These are phyloP conservation scores for Aplodontia rufa DNA, from an alignment of 2,113 vertebrate species.

Conservation along the genomic window DNA sequence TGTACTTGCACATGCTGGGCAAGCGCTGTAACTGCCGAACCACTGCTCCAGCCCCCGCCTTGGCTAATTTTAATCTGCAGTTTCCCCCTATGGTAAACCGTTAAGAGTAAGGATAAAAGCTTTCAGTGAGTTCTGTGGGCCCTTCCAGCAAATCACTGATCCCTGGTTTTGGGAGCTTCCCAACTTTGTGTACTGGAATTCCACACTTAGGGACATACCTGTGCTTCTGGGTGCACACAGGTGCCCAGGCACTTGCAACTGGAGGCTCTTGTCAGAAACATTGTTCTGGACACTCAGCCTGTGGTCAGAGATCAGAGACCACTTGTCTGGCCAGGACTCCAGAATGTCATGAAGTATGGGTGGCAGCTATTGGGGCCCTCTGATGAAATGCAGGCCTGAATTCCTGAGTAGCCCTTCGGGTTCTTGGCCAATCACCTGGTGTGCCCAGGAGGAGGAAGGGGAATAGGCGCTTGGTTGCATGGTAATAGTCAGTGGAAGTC, in stretches of 20 bases:
- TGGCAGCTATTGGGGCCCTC: background rate
- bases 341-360: background rate
- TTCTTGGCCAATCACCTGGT: background rate
- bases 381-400: background rate
- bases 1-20: too few species aligned
- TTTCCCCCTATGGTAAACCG: background rate
- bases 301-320: background rate
- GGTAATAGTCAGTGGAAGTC: background rate
- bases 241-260: background rate
- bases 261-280: background rate
- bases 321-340: background rate
- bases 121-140: background rate
- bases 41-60: too few species aligned
- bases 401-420: background rate
- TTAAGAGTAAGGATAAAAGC: background rate
- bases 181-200: background rate
- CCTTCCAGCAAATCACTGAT: background rate
- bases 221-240: background rate
- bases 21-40: too few species aligned
- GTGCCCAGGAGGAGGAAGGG: background rate
- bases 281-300: background rate
- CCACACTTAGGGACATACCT: too few species aligned
- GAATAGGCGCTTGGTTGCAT: background rate
- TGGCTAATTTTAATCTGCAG: background rate
- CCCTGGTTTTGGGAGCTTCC: too few species aligned